Base-by-base conservation (phyloP, 2,888 invertebrate genomes). In the Tetrapedia diversipes region DNA sequence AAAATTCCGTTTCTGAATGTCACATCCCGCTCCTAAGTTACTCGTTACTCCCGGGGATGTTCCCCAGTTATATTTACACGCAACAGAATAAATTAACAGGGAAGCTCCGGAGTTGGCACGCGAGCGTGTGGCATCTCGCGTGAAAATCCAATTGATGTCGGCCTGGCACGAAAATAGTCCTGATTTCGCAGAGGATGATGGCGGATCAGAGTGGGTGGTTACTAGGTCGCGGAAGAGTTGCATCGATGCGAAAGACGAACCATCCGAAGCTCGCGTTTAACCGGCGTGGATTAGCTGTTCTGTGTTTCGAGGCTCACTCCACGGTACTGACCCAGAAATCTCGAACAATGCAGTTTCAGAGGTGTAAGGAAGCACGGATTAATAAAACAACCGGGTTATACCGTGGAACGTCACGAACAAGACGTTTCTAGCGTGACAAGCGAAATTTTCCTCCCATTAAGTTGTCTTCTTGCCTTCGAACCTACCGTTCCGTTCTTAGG, bases 231-330 rank as follows among this genome's bases (percentile, higher is more conserved):
- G n/a, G n/a, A 45, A 63, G 41, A 72, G 79, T 71, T 69, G 79
- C 79, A 71, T 74, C 71, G 68, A 79, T 49, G 74, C 75, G 63
- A 63, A 56, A 63, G 71, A 51, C 72, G 75, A n/a, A n/a, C n/a
- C n/a, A 75, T 63, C 67, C 71, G 67, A 73, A 79, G 59, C 60
- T 82, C 56, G 72, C 76, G 63, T 81, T 79, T 82, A 81, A 71
- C n/a, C 68, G 67, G 27, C 43, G 11, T 19, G 70, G 76, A 82
- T 82, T 82, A 82, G 70, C 70, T 37, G 76, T 43, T 79, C 76
- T 56, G 61, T 73, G 60, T 47, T n/a, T 53, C 54, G 70, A 54
- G 49, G 65, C 64, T 54, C 51, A 59, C 56, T 73, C n/a, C 41
- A 32, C 51, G 22, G 69, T n/a, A n/a, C 69, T 65, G 79, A 82